These are phyloP conservation scores for Holocentrus rufus DNA, from an alignment of 2,797 vertebrate genomes.

Conservation along the genomic window DNA sequence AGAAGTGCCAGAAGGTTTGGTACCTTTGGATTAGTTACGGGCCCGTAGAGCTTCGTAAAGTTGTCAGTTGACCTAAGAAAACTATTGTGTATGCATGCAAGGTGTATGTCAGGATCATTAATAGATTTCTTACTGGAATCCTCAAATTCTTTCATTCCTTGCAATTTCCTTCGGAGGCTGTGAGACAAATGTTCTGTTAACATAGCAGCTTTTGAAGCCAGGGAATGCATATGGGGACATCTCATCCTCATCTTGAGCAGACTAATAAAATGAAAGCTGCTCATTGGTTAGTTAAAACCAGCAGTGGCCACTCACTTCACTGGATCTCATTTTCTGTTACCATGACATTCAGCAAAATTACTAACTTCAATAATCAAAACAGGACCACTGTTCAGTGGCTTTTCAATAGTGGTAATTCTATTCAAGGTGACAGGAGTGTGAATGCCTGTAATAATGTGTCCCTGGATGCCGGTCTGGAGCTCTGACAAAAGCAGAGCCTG, in stretches of 20 bases:
- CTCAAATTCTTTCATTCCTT: neutral
- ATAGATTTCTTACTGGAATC: conserved; percentile 8
- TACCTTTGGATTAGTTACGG: too few relatives aligned
- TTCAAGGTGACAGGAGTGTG: conserved; percentile 36
- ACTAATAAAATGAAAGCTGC: neutral
- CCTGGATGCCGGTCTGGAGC: conserved; percentile 25
- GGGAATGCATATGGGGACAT: neutral
- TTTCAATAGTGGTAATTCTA: conserved; percentile 15
- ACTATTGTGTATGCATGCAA: conserved; percentile 4
- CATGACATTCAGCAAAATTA: neutral
- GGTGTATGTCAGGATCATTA: neutral
- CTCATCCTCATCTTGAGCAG: neutral
- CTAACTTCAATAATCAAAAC: conserved; percentile 8
- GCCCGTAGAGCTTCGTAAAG: too few relatives aligned
- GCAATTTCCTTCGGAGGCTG: too few relatives aligned
- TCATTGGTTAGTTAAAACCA: neutral
- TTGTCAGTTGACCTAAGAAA: too few relatives aligned
- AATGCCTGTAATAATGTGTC: conserved; percentile 22
- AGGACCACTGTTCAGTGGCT: neutral
- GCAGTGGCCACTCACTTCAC: neutral
- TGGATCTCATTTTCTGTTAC: conserved; percentile 5
- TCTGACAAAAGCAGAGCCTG: conserved; percentile 40
- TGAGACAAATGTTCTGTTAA: neutral
- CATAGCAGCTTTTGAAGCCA: neutral
- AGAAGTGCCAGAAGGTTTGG: too few relatives aligned